These are phyloP conservation scores for Pimpla rufipes DNA, from an alignment of 2,888 invertebrate species.

Conservation along the genomic window DNA sequence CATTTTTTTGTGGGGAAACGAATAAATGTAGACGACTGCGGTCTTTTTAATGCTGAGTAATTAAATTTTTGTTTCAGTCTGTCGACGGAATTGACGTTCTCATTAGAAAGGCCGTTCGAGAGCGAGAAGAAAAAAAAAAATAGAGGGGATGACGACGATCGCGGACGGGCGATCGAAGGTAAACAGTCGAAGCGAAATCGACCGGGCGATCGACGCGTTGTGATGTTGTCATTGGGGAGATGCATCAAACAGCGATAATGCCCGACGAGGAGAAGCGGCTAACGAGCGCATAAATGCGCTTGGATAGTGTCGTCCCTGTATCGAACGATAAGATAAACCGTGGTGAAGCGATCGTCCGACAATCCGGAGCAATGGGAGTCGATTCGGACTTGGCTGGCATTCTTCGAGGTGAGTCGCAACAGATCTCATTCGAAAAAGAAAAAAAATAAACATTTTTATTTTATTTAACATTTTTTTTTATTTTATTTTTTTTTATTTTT, in stretches of 20 bases:
- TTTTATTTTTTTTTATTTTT: no score
- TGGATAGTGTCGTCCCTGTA: neutral
- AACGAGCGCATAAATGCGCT: neutral
- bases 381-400: slow-evolving; percentile 13
- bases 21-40: no score
- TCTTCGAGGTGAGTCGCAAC: slow-evolving; percentile 4
- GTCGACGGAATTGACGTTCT: no score
- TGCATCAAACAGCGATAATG: slow-evolving; percentile 26
- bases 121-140: neutral
- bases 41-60: no score
- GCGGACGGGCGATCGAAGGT: neutral
- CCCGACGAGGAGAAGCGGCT: neutral
- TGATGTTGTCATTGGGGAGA: neutral
- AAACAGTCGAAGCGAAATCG: neutral
- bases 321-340: neutral
- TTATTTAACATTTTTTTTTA: no score
- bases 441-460: no score
- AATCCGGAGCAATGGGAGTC: neutral
- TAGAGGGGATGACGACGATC: slow-evolving; percentile 1
- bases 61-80: no score
- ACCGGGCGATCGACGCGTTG: neutral
- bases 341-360: neutral
- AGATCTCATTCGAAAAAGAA: neutral
- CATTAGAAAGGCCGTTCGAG: no score
- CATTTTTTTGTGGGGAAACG: no score